Evolutionary conservation across 2,888 invertebrate species (phyloP).

Genomic region (Brachycybe producta): DNA sequence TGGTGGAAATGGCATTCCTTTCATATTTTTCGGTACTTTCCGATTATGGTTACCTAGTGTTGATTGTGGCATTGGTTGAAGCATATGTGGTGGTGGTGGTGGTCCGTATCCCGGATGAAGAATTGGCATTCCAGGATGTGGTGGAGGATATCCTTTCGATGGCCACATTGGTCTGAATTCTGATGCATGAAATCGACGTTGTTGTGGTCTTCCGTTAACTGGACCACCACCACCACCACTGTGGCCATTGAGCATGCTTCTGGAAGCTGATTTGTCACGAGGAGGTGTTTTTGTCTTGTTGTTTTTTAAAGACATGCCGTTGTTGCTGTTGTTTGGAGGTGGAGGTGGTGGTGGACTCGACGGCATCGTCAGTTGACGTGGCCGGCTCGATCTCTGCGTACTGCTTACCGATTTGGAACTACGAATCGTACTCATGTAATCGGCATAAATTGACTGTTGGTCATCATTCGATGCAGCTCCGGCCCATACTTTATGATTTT

Average conservation of each 20-base stretch:
- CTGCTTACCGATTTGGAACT: slow-evolving; percentile 33
- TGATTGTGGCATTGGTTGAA: slow-evolving; percentile 9
- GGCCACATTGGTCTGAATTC: slow-evolving; percentile 26
- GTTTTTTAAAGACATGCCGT: background rate
- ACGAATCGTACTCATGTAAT: slow-evolving; percentile 38
- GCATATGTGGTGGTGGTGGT: slow-evolving; percentile 23
- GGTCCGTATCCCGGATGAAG: slow-evolving; percentile 17
- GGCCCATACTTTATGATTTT: slow-evolving; percentile 89
- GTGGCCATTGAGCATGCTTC: background rate
- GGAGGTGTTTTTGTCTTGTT: background rate
- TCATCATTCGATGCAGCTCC: slow-evolving; percentile 35
- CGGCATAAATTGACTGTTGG: slow-evolving; percentile 19
- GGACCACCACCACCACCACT: background rate
- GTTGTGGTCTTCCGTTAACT: background rate
- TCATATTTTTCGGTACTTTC: background rate
- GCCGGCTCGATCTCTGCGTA: slow-evolving; percentile 42
- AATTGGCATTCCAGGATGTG: slow-evolving; percentile 15
- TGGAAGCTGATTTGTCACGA: background rate
- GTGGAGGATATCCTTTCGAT: slow-evolving; percentile 23
- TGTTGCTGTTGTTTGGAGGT: slow-evolving; percentile 35
- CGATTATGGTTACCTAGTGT: too few species aligned
- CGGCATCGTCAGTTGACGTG: slow-evolving; percentile 65
- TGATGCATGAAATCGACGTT: slow-evolving; percentile 17
- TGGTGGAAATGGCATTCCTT: background rate
- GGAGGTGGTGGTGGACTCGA: slow-evolving; percentile 61